These are phyloP conservation scores for Scaptomyza graminum DNA, from an alignment of 1,140 invertebrate genomes.

Conservation along the genomic window DNA sequence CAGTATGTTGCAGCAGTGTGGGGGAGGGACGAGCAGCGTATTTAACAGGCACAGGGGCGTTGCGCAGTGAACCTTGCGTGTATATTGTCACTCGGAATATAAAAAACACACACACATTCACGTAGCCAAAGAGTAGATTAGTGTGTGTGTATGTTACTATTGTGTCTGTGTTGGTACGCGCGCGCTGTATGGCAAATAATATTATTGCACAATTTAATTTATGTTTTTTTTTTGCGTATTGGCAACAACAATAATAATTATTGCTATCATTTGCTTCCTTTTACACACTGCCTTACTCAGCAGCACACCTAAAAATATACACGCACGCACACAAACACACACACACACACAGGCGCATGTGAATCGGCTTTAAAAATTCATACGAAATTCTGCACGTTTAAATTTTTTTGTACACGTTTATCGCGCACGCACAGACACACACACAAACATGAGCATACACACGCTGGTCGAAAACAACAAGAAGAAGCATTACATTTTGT, in stretches of 20 bases:
- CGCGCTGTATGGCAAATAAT: slow-evolving; percentile 42
- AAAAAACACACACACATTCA: slow-evolving; percentile 47
- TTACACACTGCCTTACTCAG: slow-evolving; percentile 39
- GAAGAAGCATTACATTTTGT: slow-evolving; percentile 49
- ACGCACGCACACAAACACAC: slow-evolving; percentile 21
- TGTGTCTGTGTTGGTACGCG: slow-evolving; percentile 44
- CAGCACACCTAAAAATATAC: slow-evolving; percentile 49
- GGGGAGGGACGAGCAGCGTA: slow-evolving; percentile 8
- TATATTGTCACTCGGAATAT: slow-evolving; percentile 66
- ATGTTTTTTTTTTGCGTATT: slow-evolving; percentile 59
- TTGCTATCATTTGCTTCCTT: slow-evolving; percentile 45
- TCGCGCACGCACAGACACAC: slow-evolving; percentile 49
- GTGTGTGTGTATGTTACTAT: slow-evolving; percentile 14
- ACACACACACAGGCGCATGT: slow-evolving; percentile 30
- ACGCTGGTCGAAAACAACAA: slow-evolving; percentile 58
- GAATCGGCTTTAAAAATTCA: slow-evolving; percentile 72
- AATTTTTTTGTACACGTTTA: slow-evolving; percentile 78
- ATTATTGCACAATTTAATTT: slow-evolving; percentile 78
- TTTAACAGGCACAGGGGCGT: slow-evolving; percentile 45
- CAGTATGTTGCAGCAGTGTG: slow-evolving; percentile 64
- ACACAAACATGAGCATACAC: slow-evolving; percentile 29
- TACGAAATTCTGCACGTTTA: slow-evolving; percentile 73
- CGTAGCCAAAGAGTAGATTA: slow-evolving; percentile 3
- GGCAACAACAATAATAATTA: slow-evolving; percentile 36
- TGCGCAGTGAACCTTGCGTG: slow-evolving; percentile 77